Base-by-base conservation (phyloP, 2,113 vertebrate genomes). In the Rhizomys pruinosus region DNA sequence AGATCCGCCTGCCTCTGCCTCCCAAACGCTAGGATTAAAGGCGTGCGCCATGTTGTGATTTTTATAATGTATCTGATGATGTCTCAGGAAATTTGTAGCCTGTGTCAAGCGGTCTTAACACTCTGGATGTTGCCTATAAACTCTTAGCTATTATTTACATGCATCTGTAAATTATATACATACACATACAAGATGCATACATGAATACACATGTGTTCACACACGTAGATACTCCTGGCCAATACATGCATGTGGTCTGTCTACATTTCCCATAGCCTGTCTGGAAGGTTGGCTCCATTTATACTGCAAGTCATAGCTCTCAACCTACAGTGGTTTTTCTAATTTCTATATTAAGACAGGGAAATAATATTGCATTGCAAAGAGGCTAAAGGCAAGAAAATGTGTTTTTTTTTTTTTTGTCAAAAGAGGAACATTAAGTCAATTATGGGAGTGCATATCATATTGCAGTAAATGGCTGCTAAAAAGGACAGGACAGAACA, bases 41-140 rank as follows among this genome's bases (percentile, higher is more conserved):
- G n/a, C n/a, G n/a, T n/a, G n/a, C n/a, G n/a, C n/a, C n/a, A n/a
- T n/a, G n/a, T n/a, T n/a, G n/a, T n/a, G n/a, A n/a, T 91, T 69
- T 72, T 84, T 55, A 84, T 84, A 52, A 85, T 85, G 52, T 17
- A 84, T 69, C 93, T 89, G 47, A 74, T 61, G 84, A 86, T 72
- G 61, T 23, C 63, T 59, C 74, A 6, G 39, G 7, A 59, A 25
- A 76, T 12, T 34, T 68, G 32, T 39, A 92, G 11, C 47, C 73
- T 6, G 10, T 39, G 25, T 68, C 81, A 76, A 72, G 73, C 25
- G 32, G 32, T 91, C 42, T 52, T 90, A 79, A 57, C 29, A 64
- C 73, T 64, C 42, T 52, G 47, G 47, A 7, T 52, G 47, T 52
- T 7, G 47, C 47, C 47, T n/a, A 52, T 52, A 52, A 52, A 52